Percentiles rank a stretch among this genome's conserved stretches.
Conservation (phyloP, 2,113 vertebrate species). For the Solea senegalensis region DNA sequence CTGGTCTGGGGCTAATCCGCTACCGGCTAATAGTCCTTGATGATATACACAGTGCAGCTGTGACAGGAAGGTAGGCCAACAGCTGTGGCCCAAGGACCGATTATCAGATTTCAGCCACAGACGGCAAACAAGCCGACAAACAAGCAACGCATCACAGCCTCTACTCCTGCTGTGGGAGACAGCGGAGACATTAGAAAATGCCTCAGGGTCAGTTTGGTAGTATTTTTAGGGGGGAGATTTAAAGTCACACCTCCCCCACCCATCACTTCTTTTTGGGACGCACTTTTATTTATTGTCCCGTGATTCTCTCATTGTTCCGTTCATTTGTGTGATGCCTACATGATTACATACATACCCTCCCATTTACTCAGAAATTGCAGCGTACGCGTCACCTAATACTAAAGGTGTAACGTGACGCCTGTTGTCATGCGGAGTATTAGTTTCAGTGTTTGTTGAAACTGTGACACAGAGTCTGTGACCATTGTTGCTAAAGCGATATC, state of each 20-base stretch:
- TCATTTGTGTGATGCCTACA: no score
- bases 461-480: no score
- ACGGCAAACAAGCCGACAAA: constrained; percentile 63
- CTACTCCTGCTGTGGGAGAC: constrained; percentile 56
- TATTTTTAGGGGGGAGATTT: constrained; percentile 18
- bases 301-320: no score
- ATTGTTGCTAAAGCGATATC: no score
- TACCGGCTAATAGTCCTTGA: constrained; percentile 73
- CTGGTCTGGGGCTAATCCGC: constrained; percentile 66
- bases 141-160: constrained; percentile 51
- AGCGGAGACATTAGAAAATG: constrained; percentile 37
- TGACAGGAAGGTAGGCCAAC: constrained; percentile 74
- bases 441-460: no score
- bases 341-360: no score
- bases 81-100: constrained; percentile 71
- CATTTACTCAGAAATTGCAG: no score
- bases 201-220: constrained; percentile 22
- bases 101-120: constrained; percentile 74
- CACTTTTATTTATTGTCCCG: constrained; percentile 24
- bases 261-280: constrained; percentile 6
- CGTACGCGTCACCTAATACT: no score
- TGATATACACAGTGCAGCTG: constrained; percentile 79
- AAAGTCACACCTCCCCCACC: constrained; percentile 12
- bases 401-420: no score
- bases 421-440: no score